A percentile compares a stretch with the other conserved stretches of the same genome.
These are phyloP conservation scores for Rynchops niger DNA, from an alignment of 2,113 vertebrate species.

Conservation along the genomic window DNA sequence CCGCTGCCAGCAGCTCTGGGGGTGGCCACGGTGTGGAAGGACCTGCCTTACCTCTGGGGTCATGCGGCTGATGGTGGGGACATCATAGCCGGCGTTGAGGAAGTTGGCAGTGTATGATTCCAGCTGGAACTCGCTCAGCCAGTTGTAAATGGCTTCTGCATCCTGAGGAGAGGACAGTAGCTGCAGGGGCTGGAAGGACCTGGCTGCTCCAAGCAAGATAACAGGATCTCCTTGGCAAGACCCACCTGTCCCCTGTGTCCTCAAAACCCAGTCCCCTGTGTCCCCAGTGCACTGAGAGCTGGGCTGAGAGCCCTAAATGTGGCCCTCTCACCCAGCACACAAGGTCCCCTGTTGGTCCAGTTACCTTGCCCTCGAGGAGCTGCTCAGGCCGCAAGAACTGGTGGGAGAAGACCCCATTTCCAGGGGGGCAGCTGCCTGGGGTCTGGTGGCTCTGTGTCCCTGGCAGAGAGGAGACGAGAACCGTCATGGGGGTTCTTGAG, in stretches of 20 bases:
- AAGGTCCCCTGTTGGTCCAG: background rate
- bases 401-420: constrained; percentile 81
- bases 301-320: background rate
- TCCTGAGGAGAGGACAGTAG: constrained; percentile 71
- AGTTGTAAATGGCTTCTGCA: constrained; percentile 91
- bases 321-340: background rate
- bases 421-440: constrained; percentile 68
- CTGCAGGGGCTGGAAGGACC: background rate
- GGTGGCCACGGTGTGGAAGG: background rate
- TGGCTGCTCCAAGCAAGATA: background rate
- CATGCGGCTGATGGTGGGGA: constrained; percentile 98
- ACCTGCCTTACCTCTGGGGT: constrained; percentile 87
- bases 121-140: constrained; percentile 94
- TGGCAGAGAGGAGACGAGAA: constrained; percentile 12
- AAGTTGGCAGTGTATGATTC: constrained; percentile 90
- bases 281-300: background rate
- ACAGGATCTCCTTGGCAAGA: background rate
- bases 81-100: constrained; percentile 88
- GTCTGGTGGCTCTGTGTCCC: constrained; percentile 66
- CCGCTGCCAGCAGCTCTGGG: accelerated
- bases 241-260: background rate
- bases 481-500: background rate
- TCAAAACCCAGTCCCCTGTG: background rate
- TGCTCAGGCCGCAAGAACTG: constrained; percentile 88
- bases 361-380: constrained; percentile 91